A percentile compares a stretch with the other conserved stretches of the same genome.
Evolutionary conservation across 2,888 invertebrate genomes (phyloP).

Genomic region (Pteria penguin): DNA sequence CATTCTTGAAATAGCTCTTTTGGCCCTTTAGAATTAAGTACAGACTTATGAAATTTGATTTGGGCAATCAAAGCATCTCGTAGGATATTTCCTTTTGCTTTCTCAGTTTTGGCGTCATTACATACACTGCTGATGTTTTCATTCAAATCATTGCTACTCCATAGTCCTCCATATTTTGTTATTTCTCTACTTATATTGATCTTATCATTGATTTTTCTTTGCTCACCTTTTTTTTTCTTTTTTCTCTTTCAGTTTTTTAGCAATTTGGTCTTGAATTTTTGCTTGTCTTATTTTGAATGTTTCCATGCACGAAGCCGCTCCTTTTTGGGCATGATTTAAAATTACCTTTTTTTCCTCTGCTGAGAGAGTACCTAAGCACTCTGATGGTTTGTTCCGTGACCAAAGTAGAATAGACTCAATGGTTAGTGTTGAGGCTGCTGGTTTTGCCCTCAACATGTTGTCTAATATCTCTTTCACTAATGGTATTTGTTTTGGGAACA

Average conservation of each 20-base stretch:
- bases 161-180: slow-evolving; percentile 2
- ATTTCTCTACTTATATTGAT: slow-evolving; percentile 6
- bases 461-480: slow-evolving; percentile 23
- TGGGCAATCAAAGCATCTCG: background rate
- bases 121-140: background rate
- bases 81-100: background rate
- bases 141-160: background rate
- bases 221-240: slow-evolving; percentile 3
- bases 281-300: background rate
- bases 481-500: slow-evolving; percentile 31
- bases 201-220: slow-evolving; percentile 13
- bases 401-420: slow-evolving; percentile 40
- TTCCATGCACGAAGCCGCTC: background rate
- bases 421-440: slow-evolving; percentile 25
- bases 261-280: background rate
- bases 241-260: slow-evolving; percentile 1
- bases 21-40: background rate
- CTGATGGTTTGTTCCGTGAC: slow-evolving; percentile 41
- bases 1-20: slow-evolving; percentile 5
- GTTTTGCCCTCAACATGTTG: slow-evolving; percentile 34
- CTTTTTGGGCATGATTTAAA: slow-evolving; percentile 28
- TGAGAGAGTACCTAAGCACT: slow-evolving; percentile 23
- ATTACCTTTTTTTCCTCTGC: slow-evolving; percentile 3
- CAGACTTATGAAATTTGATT: slow-evolving; percentile 13
- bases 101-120: background rate